A percentile compares a stretch with the other conserved stretches of the same genome.
These are phyloP conservation scores for Plecotus auritus DNA, from an alignment of 2,113 vertebrate species.

Conservation along the genomic window DNA sequence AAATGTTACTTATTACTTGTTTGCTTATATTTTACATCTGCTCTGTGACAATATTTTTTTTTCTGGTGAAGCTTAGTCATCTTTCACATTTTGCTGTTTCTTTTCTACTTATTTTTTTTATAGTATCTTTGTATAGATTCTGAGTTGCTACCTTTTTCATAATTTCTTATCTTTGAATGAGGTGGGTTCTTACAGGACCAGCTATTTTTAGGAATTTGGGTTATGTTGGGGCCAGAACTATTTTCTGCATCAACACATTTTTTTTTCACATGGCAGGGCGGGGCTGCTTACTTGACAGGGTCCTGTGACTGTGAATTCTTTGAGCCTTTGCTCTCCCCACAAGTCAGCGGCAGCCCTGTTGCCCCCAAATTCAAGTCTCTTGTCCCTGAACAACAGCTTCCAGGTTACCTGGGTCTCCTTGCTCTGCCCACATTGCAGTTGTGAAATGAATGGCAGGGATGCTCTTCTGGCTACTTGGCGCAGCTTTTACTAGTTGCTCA, in stretches of 20 bases:
- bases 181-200: neutral
- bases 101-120: neutral
- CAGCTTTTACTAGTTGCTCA: fast-evolving
- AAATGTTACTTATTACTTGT: neutral
- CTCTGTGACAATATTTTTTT: neutral
- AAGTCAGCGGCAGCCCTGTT: neutral
- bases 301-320: neutral
- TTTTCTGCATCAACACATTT: neutral
- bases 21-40: constrained; percentile 23
- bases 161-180: neutral
- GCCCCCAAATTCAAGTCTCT: neutral
- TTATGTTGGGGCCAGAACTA: neutral
- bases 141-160: neutral
- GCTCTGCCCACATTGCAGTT: no score
- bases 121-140: neutral
- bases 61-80: constrained; percentile 7
- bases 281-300: neutral
- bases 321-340: neutral
- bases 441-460: no score
- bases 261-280: neutral
- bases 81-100: neutral
- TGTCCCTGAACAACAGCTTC: neutral
- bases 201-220: neutral
- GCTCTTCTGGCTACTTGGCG: no score
- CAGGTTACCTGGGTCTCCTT: neutral